Percentiles rank a stretch among this genome's conserved stretches.
These are phyloP conservation scores for Scomber japonicus DNA, from an alignment of 2,113 vertebrate genomes.

Conservation along the genomic window DNA sequence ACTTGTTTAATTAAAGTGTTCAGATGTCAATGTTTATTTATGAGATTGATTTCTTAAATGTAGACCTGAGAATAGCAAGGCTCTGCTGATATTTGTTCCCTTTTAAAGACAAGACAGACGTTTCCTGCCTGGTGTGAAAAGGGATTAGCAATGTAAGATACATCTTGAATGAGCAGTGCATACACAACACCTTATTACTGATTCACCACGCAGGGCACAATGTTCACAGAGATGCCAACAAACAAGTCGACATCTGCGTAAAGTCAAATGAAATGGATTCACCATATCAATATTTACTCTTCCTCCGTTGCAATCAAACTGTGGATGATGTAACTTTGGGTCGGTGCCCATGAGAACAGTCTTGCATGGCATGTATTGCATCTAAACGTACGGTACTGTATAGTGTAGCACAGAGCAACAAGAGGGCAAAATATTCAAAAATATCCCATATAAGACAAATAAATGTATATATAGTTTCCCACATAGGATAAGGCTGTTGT, in stretches of 20 bases:
- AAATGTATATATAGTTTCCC: background rate
- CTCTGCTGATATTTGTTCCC: slow-evolving; percentile 18
- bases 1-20: slow-evolving; percentile 69
- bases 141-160: background rate
- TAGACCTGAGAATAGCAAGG: slow-evolving; percentile 45
- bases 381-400: background rate
- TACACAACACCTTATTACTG: background rate
- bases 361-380: background rate
- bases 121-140: background rate
- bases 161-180: background rate
- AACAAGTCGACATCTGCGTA: slow-evolving; percentile 30
- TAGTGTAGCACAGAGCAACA: background rate
- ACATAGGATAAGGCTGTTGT: background rate
- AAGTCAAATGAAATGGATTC: slow-evolving; percentile 47
- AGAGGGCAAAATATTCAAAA: background rate
- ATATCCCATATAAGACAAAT: background rate
- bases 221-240: slow-evolving; percentile 25
- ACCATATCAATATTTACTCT: slow-evolving; percentile 42
- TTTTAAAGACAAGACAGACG: slow-evolving; percentile 5
- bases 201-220: slow-evolving; percentile 14
- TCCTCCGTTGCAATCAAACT: slow-evolving; percentile 19
- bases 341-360: slow-evolving; percentile 18
- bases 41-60: slow-evolving; percentile 66
- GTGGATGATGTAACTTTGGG: slow-evolving; percentile 35
- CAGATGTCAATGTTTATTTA: slow-evolving; percentile 70